Base-by-base conservation (phyloP, 2,888 invertebrate species). In the Byasa hedistus region DNA sequence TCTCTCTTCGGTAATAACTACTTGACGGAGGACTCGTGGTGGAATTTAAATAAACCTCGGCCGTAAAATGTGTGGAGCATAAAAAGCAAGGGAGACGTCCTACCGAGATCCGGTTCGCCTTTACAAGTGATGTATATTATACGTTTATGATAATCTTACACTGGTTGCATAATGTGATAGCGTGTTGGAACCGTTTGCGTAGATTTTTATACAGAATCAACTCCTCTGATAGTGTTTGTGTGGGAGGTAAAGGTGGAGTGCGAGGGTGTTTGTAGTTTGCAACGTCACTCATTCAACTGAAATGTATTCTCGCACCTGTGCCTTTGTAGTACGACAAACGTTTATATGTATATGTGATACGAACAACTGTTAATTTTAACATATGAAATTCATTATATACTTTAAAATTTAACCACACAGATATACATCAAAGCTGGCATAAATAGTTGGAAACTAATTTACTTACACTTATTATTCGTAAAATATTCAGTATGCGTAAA, bases 131-230 rank as follows among this genome's bases (percentile, higher is more conserved):
- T 71, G 73, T 77, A 76, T 80, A 80, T 81, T 80, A 83, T 81
- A 81, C 81, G 76, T 84, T 87, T 89, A 90, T 91, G 90, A 86
- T 89, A 91, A 90, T 90, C 79, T 77, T 72, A 77, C 80, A 79
- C 78, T 73, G 77, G 83, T 76, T 83, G 89, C 89, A 90, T 90
- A 90, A 90, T 90, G 88, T 77, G 80, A 90, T 87, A 85, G 82
- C 77, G 77, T 76, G 75, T 72, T 73, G 80, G 71, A 79, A 83
- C 68, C 77, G 79, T 82, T 81, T 77, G 74, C 73, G 75, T 73
- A 81, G 81, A 83, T 80, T 87, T 85, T 85, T 81, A 74, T 81
- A 79, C 76, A 79, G 73, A 81, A 85, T 86, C 83, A 39, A 81
- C 78, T 79, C 77, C 76, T 79, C 77, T 76, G 75, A 80, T 75